Evolutionary conservation across 2,888 invertebrate genomes (phyloP).

Genomic region (Zaprionus bogoriensis): DNA sequence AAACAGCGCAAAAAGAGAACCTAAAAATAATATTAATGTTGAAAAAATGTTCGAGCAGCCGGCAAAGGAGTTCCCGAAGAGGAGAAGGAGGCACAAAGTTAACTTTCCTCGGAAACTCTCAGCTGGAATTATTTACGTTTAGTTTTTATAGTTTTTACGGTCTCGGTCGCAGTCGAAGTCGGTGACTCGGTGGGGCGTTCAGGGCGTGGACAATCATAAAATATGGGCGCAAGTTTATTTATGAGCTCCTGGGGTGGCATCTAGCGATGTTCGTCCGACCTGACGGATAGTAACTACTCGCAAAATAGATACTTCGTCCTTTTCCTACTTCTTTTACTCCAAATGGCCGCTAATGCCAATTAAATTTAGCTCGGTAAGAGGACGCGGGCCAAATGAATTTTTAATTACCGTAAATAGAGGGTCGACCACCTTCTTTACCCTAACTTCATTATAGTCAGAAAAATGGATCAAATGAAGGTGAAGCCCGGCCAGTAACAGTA

Average conservation of each 20-base stretch:
- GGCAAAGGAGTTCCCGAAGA: neutral
- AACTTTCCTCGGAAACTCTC: slow-evolving; percentile 49
- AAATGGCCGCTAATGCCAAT: slow-evolving; percentile 73
- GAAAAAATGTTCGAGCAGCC: slow-evolving; percentile 51
- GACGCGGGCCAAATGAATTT: slow-evolving; percentile 62
- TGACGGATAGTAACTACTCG: slow-evolving; percentile 61
- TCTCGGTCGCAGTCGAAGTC: too few relatives aligned
- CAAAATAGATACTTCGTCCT: slow-evolving; percentile 6
- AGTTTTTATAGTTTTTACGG: slow-evolving; percentile 80
- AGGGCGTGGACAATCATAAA: slow-evolving; percentile 65
- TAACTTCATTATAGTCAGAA: slow-evolving; percentile 24
- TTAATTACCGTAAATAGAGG: slow-evolving; percentile 70
- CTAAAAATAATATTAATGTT: slow-evolving; percentile 67
- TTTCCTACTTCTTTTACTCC: slow-evolving; percentile 49
- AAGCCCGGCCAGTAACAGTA: too few relatives aligned
- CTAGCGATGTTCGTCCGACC: slow-evolving; percentile 69
- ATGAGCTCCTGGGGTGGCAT: slow-evolving; percentile 69
- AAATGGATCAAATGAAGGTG: slow-evolving; percentile 11
- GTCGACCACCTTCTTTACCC: too few relatives aligned
- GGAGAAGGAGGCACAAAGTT: slow-evolving; percentile 36
- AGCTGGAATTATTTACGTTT: slow-evolving; percentile 80
- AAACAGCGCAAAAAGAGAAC: slow-evolving; percentile 32
- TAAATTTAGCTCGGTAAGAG: slow-evolving; percentile 64
- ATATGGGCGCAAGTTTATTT: slow-evolving; percentile 79
- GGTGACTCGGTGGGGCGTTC: slow-evolving; percentile 3